phyloP scores from a whole-genome alignment of 2,113 vertebrate genomes.

The Muntiacus reevesi region DNA sequence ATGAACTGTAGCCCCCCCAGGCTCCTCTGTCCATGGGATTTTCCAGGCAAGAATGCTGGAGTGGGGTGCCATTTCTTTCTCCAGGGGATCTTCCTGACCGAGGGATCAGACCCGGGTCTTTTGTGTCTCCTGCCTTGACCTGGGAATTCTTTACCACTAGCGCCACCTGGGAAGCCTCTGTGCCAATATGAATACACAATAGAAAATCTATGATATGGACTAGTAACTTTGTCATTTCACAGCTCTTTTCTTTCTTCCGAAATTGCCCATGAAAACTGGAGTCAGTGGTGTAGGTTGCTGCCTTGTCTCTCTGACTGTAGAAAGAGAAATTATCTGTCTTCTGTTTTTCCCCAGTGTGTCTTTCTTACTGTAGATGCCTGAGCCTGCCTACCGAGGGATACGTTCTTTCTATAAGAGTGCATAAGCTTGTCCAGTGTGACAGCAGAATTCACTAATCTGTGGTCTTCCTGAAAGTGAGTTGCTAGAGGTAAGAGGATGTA shows the following conservation, averaged over 20 bases:
- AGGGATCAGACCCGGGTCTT: neutral
- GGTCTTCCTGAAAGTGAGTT: neutral
- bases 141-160: neutral
- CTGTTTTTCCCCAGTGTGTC: neutral
- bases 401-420: neutral
- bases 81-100: neutral
- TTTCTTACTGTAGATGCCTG: neutral
- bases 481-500: neutral
- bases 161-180: neutral
- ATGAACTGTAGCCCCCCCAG: neutral
- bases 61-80: neutral
- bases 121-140: neutral
- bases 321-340: neutral
- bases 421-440: neutral
- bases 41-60: neutral
- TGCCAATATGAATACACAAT: neutral
- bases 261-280: neutral
- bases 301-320: neutral
- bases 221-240: neutral
- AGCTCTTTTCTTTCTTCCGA: neutral
- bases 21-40: neutral
- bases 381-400: neutral
- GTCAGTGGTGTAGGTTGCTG: neutral
- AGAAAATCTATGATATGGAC: neutral
- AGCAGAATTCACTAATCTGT: neutral